These are phyloP conservation scores for Pollenia amentaria DNA, from an alignment of 2,888 invertebrate species.

Conservation along the genomic window DNA sequence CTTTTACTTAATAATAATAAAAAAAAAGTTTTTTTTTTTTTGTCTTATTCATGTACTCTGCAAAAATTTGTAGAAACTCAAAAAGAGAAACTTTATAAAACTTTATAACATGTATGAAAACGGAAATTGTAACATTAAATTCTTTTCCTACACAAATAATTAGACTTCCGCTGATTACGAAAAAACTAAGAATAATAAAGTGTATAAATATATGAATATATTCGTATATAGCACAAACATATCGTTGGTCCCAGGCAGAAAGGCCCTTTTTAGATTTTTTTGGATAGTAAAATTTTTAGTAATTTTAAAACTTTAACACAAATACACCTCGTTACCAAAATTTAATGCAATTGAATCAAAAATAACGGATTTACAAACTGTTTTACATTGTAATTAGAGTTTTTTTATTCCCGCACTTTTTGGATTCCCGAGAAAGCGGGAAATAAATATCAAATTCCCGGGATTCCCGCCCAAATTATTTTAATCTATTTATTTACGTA, in stretches of 20 bases:
- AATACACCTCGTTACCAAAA: too few relatives aligned
- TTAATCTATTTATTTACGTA: too few relatives aligned
- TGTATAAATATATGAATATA: slow-evolving; percentile 19
- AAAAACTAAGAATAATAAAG: not conserved
- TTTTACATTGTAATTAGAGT: too few relatives aligned
- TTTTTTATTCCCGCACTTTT: too few relatives aligned
- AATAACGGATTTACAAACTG: too few relatives aligned
- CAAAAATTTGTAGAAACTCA: slow-evolving; percentile 1
- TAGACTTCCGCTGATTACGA: slow-evolving; percentile 74
- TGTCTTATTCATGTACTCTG: not conserved
- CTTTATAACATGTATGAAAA: slow-evolving; percentile 48
- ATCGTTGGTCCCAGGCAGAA: not conserved
- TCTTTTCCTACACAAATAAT: slow-evolving; percentile 75
- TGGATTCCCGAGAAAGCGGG: too few relatives aligned
- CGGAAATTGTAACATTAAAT: slow-evolving; percentile 76
- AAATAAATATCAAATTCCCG: too few relatives aligned
- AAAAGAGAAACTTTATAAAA: not conserved
- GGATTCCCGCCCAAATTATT: too few relatives aligned
- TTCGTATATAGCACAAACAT: not conserved
- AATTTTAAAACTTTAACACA: too few relatives aligned
- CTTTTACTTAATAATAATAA: not conserved
- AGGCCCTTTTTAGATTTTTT: too few relatives aligned
- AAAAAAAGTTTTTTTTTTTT: slow-evolving; percentile 2
- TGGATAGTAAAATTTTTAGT: too few relatives aligned
- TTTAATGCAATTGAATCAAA: too few relatives aligned